These are phyloP conservation scores for Drosophila sulfurigaster DNA, from an alignment of 1,140 invertebrate species.

Conservation along the genomic window DNA sequence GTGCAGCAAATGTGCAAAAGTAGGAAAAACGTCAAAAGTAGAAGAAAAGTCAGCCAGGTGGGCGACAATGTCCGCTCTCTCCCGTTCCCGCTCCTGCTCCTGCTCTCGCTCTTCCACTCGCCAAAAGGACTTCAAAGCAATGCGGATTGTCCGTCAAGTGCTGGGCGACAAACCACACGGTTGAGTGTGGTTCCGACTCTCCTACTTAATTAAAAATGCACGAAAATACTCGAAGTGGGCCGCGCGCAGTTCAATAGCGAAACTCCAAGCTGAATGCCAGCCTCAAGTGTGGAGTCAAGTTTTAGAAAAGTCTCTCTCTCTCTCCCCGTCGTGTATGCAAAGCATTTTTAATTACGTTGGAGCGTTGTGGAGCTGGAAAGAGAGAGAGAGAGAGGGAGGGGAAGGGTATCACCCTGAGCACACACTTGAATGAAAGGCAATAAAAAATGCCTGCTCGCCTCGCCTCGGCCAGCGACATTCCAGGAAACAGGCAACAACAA, in stretches of 20 bases:
- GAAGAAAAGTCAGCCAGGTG: constrained; percentile 10
- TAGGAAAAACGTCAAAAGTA: not conserved
- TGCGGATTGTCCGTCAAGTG: constrained; percentile 18
- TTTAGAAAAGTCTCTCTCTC: not conserved
- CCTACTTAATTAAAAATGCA: constrained; percentile 75
- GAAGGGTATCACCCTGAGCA: not conserved
- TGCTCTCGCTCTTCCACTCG: too few relatives aligned
- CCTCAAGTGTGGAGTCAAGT: not conserved
- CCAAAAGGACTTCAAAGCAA: constrained; percentile 27
- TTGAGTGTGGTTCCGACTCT: constrained; percentile 9
- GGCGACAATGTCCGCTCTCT: constrained; percentile 47
- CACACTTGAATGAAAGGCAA: constrained; percentile 20
- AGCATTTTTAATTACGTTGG: constrained; percentile 46
- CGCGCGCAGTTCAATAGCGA: constrained; percentile 20
- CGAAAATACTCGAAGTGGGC: constrained; percentile 51
- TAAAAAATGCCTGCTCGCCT: not conserved
- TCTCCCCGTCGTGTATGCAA: constrained; percentile 8
- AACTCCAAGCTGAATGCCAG: not conserved
- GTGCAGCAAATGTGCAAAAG: not conserved
- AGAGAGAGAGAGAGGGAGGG: not conserved
- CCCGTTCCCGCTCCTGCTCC: too few relatives aligned
- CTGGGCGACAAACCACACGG: constrained; percentile 20
- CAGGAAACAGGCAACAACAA: too few relatives aligned
- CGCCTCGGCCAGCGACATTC: not conserved
- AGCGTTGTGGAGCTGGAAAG: not conserved